Conservation (phyloP, 2,797 vertebrate genomes). For the Molothrus aeneus region DNA sequence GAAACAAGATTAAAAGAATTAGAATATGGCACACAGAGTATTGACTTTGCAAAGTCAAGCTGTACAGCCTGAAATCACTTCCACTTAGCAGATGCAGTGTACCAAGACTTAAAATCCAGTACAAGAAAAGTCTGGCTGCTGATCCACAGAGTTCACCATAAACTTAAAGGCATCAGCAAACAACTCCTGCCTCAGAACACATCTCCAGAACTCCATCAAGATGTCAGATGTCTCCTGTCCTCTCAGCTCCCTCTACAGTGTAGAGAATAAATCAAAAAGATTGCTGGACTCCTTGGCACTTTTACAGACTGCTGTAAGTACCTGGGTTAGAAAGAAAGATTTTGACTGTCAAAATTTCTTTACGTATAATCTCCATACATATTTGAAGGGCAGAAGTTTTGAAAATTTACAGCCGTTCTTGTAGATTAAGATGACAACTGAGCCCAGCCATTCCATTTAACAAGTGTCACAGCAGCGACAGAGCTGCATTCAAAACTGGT, state of each 20-base stretch:
- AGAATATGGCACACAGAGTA: neutral
- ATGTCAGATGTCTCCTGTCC: neutral
- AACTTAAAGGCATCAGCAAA: neutral
- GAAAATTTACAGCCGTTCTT: neutral
- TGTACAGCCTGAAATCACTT: neutral
- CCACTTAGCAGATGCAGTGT: neutral
- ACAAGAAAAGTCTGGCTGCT: neutral
- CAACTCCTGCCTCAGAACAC: neutral
- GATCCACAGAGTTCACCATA: neutral
- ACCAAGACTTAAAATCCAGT: neutral
- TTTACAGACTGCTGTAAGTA: neutral
- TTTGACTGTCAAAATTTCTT: slow-evolving; percentile 23
- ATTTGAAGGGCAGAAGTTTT: neutral
- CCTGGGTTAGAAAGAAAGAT: neutral
- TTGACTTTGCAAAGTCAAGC: neutral
- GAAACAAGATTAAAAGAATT: neutral
- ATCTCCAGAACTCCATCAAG: slow-evolving; percentile 1
- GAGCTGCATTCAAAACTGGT: neutral
- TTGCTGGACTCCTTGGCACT: neutral
- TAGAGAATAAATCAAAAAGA: slow-evolving; percentile 37
- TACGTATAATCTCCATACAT: neutral
- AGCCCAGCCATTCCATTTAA: neutral
- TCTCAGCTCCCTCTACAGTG: neutral
- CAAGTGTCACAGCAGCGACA: neutral
- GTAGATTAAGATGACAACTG: neutral